These are phyloP conservation scores for Limenitis camilla DNA, from an alignment of 2,888 invertebrate genomes.

Conservation along the genomic window DNA sequence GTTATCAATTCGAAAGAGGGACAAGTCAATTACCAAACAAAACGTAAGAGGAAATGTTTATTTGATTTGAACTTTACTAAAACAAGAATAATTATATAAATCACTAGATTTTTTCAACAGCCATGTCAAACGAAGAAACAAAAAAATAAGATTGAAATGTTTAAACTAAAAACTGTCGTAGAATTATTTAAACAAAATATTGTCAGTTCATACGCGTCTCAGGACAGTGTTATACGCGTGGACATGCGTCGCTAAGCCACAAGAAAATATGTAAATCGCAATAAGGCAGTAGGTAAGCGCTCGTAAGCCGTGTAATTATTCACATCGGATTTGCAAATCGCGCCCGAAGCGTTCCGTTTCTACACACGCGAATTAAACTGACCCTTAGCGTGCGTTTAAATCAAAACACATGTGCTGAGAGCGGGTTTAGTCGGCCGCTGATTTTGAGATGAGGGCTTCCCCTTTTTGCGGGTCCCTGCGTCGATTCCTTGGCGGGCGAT, in stretches of 20 bases:
- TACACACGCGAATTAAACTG: conserved; percentile 64
- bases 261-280: conserved; percentile 74
- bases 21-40: conserved; percentile 13
- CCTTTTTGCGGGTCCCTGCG: conserved; percentile 73
- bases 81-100: neutral
- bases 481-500: conserved; percentile 72
- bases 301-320: conserved; percentile 74
- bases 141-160: too few species aligned
- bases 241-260: conserved; percentile 48
- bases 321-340: conserved; percentile 72
- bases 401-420: conserved; percentile 73
- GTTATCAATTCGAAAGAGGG: conserved; percentile 33
- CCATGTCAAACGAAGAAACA: too few species aligned
- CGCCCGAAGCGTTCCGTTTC: conserved; percentile 65
- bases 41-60: neutral
- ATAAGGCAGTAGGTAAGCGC: conserved; percentile 73
- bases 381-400: conserved; percentile 69
- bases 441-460: conserved; percentile 70
- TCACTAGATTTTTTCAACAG: neutral
- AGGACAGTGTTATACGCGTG: too few species aligned
- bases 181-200: too few species aligned
- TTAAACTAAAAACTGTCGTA: too few species aligned
- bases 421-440: conserved; percentile 67
- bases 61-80: neutral
- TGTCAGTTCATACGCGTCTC: too few species aligned